Conservation (phyloP, 2,888 invertebrate species). For the Metallyticus violacea region DNA sequence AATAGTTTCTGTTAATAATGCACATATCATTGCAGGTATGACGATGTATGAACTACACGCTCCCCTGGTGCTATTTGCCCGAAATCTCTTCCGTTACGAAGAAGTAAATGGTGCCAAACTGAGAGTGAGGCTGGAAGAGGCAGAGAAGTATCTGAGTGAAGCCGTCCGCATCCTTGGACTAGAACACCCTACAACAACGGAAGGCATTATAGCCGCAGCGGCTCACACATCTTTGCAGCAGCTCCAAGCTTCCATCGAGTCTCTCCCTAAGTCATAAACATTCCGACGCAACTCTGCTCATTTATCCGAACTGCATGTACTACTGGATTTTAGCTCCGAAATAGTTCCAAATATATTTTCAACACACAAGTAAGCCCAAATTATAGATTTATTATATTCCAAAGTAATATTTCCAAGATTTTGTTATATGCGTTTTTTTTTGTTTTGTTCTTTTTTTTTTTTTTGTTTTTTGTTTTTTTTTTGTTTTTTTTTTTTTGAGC, state of each 20-base stretch:
- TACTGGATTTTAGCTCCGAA: too few species aligned
- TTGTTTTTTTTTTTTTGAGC: too few species aligned
- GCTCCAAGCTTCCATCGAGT: conserved; percentile 32
- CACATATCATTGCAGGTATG: conserved; percentile 39
- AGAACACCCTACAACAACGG: conserved; percentile 40
- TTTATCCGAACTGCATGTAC: too few species aligned
- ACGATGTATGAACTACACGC: conserved; percentile 46
- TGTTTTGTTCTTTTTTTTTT: too few species aligned
- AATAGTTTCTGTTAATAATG: background rate
- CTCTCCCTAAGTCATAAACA: background rate
- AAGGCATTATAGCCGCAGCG: conserved; percentile 39
- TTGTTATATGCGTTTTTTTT: too few species aligned
- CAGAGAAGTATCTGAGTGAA: conserved; percentile 38
- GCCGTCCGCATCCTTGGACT: conserved; percentile 39
- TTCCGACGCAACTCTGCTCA: too few species aligned
- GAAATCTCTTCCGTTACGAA: conserved; percentile 38
- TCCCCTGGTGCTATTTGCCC: conserved; percentile 41
- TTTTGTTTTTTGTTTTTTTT: too few species aligned
- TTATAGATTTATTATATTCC: too few species aligned
- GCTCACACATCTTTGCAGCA: conserved; percentile 41
- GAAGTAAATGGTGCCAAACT: conserved; percentile 36
- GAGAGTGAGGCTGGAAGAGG: conserved; percentile 38
- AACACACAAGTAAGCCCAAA: too few species aligned
- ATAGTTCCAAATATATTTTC: too few species aligned
- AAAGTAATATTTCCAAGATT: too few species aligned